Evolutionary conservation across 2,888 invertebrate species (phyloP).

Genomic region (Coleophora deauratella): DNA sequence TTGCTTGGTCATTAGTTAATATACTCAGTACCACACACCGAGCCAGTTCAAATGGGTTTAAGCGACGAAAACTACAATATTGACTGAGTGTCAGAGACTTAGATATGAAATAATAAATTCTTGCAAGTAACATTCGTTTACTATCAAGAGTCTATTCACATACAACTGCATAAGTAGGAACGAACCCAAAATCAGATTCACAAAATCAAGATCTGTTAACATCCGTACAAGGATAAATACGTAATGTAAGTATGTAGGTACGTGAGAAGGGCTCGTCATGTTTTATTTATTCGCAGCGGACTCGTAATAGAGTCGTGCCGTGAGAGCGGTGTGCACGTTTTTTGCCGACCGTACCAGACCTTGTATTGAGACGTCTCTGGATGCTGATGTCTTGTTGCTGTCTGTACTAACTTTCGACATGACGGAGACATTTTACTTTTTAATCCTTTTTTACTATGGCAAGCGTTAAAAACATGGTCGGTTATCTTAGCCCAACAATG

Average conservation of each 20-base stretch:
- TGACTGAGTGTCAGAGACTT: no score
- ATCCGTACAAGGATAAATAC: constrained; percentile 52
- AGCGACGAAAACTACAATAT: no score
- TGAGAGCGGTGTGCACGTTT: constrained; percentile 67
- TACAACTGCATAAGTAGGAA: constrained; percentile 20
- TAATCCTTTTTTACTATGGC: constrained; percentile 32
- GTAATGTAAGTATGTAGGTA: constrained; percentile 47
- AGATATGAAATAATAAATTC: no score
- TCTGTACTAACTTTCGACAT: constrained; percentile 59
- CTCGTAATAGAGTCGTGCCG: constrained; percentile 71
- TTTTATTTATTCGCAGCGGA: constrained; percentile 70
- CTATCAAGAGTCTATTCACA: no score
- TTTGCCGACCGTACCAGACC: constrained; percentile 57
- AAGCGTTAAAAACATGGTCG: constrained; percentile 19
- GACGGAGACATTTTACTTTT: constrained; percentile 56
- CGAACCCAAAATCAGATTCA: constrained; percentile 60
- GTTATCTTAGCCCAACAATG: constrained; percentile 1
- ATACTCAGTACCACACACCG: constrained; percentile 46
- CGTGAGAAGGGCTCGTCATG: constrained; percentile 72
- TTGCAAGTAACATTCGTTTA: no score
- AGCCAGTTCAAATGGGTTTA: constrained; percentile 7
- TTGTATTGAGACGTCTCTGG: constrained; percentile 69
- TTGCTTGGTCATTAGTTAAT: constrained; percentile 45
- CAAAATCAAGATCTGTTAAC: constrained; percentile 62
- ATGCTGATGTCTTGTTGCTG: constrained; percentile 70